Evolutionary conservation across 2,888 invertebrate genomes (phyloP), one percentile per base, ranked within the genome.

Genomic region (Erebia epiphron): DNA sequence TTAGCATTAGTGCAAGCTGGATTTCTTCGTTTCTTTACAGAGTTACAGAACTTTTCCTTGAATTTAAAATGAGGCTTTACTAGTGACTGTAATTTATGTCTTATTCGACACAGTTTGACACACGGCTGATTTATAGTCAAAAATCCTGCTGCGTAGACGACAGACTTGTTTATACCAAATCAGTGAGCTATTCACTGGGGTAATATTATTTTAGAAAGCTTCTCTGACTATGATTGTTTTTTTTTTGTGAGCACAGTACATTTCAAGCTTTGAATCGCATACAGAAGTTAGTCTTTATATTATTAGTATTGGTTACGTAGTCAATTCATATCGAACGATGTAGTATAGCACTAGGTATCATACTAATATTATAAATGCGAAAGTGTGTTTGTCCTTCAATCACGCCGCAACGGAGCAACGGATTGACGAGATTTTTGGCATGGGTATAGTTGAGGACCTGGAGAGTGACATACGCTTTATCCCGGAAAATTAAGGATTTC

Each of bases 71-170:
- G 75, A 71, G 75, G 67, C 41, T 66, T 41, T 57, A 21, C 66
- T 14, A 66, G 57, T 46, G 77, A 79, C 79, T 76, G 86, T 86
- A 84, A 90, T 89, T 88, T 88, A 88, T 90, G 80, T 82, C 80
- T 75, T 81, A 81, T 80, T 81, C 78, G 79, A 81, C 79, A 77
- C 82, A 82, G 84, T 89, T 89, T 88, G 90, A 88, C 90, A 87
- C 80, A 80, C 73, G 71, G 63, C 83, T 87, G 90, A 90, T 88
- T 90, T 88, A 90, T 88, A 82, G 78, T 73, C 77, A 57, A 77
- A 76, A 81, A 78, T 75, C 75, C 76, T 75, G 78, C 73, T 73
- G 73, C 78, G 76, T 75, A 73, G 73, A 75, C 76, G 71, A 74
- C 67, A 35, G 70, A 72, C 71, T 75, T 75, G 75, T 76, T 78